Evolutionary conservation across 2,113 vertebrate species (phyloP).

Genomic region (Clinocottus analis): DNA sequence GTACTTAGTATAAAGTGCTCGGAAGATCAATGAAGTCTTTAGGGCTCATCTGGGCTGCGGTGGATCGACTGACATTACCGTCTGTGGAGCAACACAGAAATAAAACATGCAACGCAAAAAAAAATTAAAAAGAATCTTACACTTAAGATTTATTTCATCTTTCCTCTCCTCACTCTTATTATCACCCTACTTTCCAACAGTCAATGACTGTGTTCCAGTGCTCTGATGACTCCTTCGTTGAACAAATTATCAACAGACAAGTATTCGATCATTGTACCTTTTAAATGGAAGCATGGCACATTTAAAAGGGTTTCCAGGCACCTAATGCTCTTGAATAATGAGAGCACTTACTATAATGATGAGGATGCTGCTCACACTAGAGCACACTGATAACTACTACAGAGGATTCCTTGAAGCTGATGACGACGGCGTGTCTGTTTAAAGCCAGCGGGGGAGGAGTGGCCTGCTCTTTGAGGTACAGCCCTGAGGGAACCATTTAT

Average conservation of each 20-base stretch:
- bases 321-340: conserved; percentile 49
- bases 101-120: background rate
- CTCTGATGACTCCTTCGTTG: conserved; percentile 15
- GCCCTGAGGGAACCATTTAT: conserved; percentile 61
- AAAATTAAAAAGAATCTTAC: background rate
- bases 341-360: conserved; percentile 56
- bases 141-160: background rate
- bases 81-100: background rate
- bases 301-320: conserved; percentile 45
- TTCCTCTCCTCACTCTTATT: background rate
- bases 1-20: too few relatives aligned
- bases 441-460: conserved; percentile 55
- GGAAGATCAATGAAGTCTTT: too few relatives aligned
- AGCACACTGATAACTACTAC: conserved; percentile 21
- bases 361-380: conserved; percentile 37
- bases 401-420: conserved; percentile 40
- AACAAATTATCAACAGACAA: conserved; percentile 35
- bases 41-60: too few relatives aligned
- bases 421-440: conserved; percentile 50
- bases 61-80: background rate
- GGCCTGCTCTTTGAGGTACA: conserved; percentile 47
- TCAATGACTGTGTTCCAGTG: background rate
- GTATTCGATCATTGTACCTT: conserved; percentile 15
- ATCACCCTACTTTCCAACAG: background rate
- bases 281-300: conserved; percentile 28